Evolutionary conservation across 1,140 invertebrate genomes (phyloP), one percentile per base, ranked within the genome.

Genomic region (Hestina assimilis): DNA sequence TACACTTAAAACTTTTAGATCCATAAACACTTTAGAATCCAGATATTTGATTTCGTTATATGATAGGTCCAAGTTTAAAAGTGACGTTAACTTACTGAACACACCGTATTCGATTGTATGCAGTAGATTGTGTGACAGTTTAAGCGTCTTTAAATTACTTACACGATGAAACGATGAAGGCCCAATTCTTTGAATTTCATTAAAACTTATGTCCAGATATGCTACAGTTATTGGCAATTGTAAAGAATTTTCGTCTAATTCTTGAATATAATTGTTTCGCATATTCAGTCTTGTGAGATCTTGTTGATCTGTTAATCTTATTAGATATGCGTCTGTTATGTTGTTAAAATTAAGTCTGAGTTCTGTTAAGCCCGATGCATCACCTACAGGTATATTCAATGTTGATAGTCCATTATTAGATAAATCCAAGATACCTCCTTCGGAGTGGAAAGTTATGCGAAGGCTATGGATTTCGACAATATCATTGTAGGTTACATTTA

Each of bases 401-500:
- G 56, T 45, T 19, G 59, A 72, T 29, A 87, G 31, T n/a, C 53
- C 68, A 33, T 84, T 85, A 21, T 83, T 77, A 19, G 83, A 84
- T 14, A 85, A 54, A 55, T 84, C 82, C 15, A 86, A 58, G 14
- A 79, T 53, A 5, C 79, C 83, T 38, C 79, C 77, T 21, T 73
- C 66, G 2, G 65, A 40, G 55, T 86, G 75, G 31, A 85, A 84
- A 14, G 69, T 75, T 35, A 85, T 75, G 7, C 64, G 59, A 14
- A 85, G 59, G 48, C 62, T 67, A 28, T 71, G 55, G 9, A 84
- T 14, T 41, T 67, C 55, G 5, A 55, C 52, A 6, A 87, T 74
- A 15, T 75, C 47, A 55, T 85, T 87, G 21, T 69, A 52, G 20
- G 79, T 78, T 28, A 84, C 63, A 42, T 87, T 84, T 0, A 87